Percentiles rank a stretch among this genome's conserved stretches.
Evolutionary conservation across 2,113 vertebrate species (phyloP).

Genomic region (Nyctereutes procyonoides): DNA sequence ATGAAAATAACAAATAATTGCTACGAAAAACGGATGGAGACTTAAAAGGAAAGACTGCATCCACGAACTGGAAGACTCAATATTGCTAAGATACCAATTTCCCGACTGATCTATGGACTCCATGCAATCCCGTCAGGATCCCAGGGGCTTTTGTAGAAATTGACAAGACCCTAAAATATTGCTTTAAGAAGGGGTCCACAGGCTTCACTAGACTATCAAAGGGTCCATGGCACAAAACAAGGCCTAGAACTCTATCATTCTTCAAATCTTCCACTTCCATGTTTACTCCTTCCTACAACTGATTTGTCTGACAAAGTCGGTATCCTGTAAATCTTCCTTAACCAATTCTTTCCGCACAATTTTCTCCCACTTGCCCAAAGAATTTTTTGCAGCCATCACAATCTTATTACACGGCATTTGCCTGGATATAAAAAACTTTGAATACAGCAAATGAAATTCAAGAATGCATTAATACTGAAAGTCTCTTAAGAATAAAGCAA

Average conservation of each 20-base stretch:
- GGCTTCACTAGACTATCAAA: not conserved
- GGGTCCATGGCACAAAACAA: not conserved
- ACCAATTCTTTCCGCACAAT: not conserved
- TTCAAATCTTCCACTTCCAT: not conserved
- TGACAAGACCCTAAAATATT: not conserved
- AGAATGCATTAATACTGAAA: not conserved
- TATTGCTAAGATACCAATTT: not conserved
- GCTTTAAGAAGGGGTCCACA: not conserved
- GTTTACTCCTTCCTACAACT: not conserved
- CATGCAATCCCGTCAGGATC: not conserved
- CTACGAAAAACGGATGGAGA: not conserved
- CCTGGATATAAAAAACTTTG: not conserved
- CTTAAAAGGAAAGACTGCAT: not conserved
- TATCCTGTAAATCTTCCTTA: not conserved
- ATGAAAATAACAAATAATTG: slow-evolving; percentile 39
- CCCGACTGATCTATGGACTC: not conserved
- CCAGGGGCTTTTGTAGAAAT: not conserved
- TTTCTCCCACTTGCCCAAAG: not conserved
- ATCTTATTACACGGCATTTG: not conserved
- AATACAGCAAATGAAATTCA: not conserved
- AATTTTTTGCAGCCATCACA: not conserved
- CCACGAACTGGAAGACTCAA: not conserved
- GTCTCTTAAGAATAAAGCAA: not conserved
- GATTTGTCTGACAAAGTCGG: not conserved
- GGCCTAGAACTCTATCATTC: not conserved